phyloP scores from a whole-genome alignment of 2,888 invertebrate species.

The Oxyscelio sp. region DNA sequence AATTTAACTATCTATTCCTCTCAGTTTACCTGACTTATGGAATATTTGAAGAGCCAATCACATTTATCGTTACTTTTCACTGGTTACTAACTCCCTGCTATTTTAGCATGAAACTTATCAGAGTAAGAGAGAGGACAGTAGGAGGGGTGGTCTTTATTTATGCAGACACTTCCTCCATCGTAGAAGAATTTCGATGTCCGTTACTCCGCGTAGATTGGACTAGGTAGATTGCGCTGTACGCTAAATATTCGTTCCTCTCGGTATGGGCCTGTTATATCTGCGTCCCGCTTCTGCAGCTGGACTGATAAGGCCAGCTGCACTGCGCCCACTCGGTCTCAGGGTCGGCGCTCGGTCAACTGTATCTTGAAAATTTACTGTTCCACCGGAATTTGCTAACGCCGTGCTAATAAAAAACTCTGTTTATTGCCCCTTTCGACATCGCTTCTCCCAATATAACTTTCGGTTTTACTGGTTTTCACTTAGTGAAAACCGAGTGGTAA shows the following conservation, averaged over 20 bases:
- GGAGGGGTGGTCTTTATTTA: too few relatives aligned
- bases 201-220: too few relatives aligned
- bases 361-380: slow-evolving; percentile 40
- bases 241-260: slow-evolving; percentile 67
- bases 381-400: slow-evolving; percentile 26
- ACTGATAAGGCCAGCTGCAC: slow-evolving; percentile 37
- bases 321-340: slow-evolving; percentile 47
- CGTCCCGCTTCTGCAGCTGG: slow-evolving; percentile 21
- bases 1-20: too few relatives aligned
- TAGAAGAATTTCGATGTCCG: too few relatives aligned
- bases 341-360: slow-evolving; percentile 45
- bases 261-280: slow-evolving; percentile 33
- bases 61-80: too few relatives aligned
- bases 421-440: slow-evolving; percentile 24
- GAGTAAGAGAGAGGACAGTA: too few relatives aligned
- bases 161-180: too few relatives aligned
- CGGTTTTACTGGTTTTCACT: slow-evolving; percentile 28
- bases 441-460: slow-evolving; percentile 46
- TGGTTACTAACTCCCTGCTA: too few relatives aligned
- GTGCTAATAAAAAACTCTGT: slow-evolving; percentile 45
- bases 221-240: slow-evolving; percentile 1
- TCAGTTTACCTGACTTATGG: too few relatives aligned
- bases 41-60: too few relatives aligned
- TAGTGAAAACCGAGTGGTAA: too few relatives aligned
- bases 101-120: too few relatives aligned